Evolutionary conservation across 2,888 invertebrate genomes (phyloP).

Genomic region (Microctonus aethiopoides): DNA sequence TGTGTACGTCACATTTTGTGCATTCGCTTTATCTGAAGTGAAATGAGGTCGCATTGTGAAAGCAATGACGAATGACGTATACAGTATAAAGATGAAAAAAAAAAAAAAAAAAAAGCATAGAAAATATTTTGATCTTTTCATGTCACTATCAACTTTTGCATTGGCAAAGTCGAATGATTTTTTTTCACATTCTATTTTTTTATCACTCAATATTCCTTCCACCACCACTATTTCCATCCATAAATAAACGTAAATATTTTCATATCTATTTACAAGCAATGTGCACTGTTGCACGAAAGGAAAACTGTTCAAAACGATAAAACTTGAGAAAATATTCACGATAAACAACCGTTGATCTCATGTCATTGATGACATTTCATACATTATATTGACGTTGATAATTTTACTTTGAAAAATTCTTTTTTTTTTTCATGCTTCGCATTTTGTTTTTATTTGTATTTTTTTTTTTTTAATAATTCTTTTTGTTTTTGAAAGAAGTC

Average conservation of each 20-base stretch:
- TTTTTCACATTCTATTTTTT: background rate
- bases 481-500: background rate
- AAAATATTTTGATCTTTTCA: slow-evolving; percentile 19
- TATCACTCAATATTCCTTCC: background rate
- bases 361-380: background rate
- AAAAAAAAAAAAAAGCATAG: slow-evolving; percentile 2
- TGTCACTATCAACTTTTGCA: background rate
- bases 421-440: no score
- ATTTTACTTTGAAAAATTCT: no score
- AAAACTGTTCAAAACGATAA: background rate
- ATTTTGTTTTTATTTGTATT: background rate
- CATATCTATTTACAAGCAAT: background rate
- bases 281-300: background rate
- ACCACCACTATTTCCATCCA: background rate
- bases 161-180: background rate
- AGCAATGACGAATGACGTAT: background rate
- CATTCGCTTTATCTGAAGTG: slow-evolving; percentile 16
- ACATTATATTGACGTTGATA: background rate
- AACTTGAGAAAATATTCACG: slow-evolving; percentile 7
- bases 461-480: background rate
- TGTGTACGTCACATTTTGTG: slow-evolving; percentile 1
- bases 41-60: slow-evolving; percentile 2
- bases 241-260: background rate
- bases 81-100: background rate
- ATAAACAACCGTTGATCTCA: background rate